Conservation (phyloP, 2,888 invertebrate species). For the Trachelus troglodyta region DNA sequence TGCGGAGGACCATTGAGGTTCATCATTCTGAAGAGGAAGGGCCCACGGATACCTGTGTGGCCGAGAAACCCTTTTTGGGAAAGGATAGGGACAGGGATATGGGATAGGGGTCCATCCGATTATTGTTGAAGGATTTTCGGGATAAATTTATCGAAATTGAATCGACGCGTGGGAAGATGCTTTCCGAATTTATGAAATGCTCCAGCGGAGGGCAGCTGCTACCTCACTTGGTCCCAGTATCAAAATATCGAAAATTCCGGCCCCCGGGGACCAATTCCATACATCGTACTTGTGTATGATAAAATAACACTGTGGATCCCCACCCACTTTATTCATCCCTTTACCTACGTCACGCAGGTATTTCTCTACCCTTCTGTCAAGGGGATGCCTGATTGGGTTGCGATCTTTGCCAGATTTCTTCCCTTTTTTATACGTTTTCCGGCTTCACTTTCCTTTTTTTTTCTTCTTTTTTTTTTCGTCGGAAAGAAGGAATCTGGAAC, state of each 20-base stretch:
- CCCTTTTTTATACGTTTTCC: conserved; percentile 8
- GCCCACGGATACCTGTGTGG: not conserved
- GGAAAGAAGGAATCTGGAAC: conserved; percentile 31
- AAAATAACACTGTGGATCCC: conserved; percentile 36
- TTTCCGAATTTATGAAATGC: conserved; percentile 16
- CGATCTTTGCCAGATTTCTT: conserved; percentile 1
- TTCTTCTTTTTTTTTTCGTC: conserved; percentile 25
- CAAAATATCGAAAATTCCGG: too few relatives aligned
- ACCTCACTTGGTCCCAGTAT: not conserved
- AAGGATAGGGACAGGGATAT: not conserved
- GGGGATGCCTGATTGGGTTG: conserved; percentile 16
- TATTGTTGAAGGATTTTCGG: conserved; percentile 6
- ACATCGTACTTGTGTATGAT: conserved; percentile 19
- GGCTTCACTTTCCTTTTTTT: conserved; percentile 20
- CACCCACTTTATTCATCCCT: not conserved
- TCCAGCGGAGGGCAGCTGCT: not conserved
- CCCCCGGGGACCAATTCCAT: too few relatives aligned
- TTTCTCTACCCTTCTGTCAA: conserved; percentile 21
- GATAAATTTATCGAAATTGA: conserved; percentile 23
- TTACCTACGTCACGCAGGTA: conserved; percentile 12
- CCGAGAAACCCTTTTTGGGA: conserved; percentile 10
- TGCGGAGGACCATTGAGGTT: too few relatives aligned
- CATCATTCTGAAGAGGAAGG: not conserved
- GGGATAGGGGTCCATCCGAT: not conserved
- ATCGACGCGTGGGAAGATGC: conserved; percentile 29